Percentiles rank a stretch among this genome's conserved stretches.
These are phyloP conservation scores for Elymnias hypermnestra DNA, from an alignment of 1,140 invertebrate genomes.

Conservation along the genomic window DNA sequence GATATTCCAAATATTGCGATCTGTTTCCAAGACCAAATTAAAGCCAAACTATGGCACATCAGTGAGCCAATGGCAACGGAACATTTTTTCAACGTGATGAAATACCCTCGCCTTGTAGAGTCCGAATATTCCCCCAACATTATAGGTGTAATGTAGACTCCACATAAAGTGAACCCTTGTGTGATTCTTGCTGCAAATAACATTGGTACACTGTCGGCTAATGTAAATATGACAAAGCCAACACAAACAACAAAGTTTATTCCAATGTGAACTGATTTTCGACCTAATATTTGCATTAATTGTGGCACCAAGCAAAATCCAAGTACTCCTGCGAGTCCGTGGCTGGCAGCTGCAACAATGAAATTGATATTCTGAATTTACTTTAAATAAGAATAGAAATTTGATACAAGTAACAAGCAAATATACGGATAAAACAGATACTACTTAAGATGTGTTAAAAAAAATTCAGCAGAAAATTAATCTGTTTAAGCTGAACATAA, in stretches of 20 bases:
- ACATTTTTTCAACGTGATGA: constrained; percentile 30
- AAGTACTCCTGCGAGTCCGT: constrained; percentile 27
- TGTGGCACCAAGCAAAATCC: constrained; percentile 31
- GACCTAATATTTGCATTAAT: constrained; percentile 29
- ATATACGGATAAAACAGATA: too few species aligned
- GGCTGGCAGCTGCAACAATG: constrained; percentile 38
- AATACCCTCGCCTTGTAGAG: constrained; percentile 33
- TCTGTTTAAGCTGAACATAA: too few species aligned
- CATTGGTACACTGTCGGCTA: constrained; percentile 11
- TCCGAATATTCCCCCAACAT: constrained; percentile 21
- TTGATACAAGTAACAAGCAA: too few species aligned
- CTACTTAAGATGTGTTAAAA: too few species aligned
- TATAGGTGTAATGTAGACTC: constrained; percentile 18
- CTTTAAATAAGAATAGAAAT: too few species aligned
- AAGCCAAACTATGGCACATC: constrained; percentile 24
- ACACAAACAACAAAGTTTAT: constrained; percentile 8
- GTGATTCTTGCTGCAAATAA: constrained; percentile 17
- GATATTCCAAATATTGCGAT: constrained; percentile 23
- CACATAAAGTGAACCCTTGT: constrained; percentile 18
- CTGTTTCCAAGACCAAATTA: constrained; percentile 32
- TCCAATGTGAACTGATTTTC: constrained; percentile 19
- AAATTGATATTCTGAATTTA: too few species aligned
- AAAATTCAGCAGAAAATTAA: too few species aligned
- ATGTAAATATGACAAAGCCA: constrained; percentile 14
- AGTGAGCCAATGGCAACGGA: constrained; percentile 25